phyloP scores from a whole-genome alignment of 2,888 invertebrate genomes.

The Chymomyza amoena region DNA sequence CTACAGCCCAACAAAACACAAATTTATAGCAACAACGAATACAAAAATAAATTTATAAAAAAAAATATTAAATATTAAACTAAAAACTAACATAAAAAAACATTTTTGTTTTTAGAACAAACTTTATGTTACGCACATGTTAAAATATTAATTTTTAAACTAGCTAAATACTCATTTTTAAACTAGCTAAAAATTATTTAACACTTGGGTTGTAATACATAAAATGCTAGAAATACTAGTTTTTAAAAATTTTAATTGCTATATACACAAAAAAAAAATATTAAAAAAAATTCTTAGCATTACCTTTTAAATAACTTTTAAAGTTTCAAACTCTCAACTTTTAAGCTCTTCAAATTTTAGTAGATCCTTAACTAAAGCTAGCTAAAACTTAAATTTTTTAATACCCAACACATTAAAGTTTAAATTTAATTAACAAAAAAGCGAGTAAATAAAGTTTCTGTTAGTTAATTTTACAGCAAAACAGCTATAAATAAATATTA shows the following conservation, averaged over 20 bases:
- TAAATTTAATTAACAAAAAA: background rate
- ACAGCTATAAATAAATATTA: background rate
- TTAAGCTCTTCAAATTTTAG: conserved; percentile 36
- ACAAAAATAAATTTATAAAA: conserved; percentile 24
- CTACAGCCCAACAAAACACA: background rate
- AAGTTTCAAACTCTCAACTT: background rate
- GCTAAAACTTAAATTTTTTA: background rate
- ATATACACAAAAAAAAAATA: too few relatives aligned
- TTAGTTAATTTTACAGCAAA: conserved; percentile 14
- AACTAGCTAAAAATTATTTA: background rate
- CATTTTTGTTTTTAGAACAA: conserved; percentile 7
- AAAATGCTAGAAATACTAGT: background rate
- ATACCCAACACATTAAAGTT: background rate
- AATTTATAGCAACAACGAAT: conserved; percentile 51
- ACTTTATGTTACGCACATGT: conserved; percentile 63
- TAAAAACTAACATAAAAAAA: conserved; percentile 24
- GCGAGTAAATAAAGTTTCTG: conserved; percentile 25
- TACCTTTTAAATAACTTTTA: background rate
- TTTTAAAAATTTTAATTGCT: background rate
- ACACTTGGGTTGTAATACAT: background rate
- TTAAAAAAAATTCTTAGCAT: too few relatives aligned
- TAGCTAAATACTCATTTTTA: background rate
- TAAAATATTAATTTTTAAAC: conserved; percentile 52
- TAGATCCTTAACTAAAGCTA: conserved; percentile 32
- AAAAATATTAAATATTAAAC: conserved; percentile 5